These are phyloP conservation scores for Leptopilina myrica DNA, from an alignment of 2,888 invertebrate genomes.

Conservation along the genomic window DNA sequence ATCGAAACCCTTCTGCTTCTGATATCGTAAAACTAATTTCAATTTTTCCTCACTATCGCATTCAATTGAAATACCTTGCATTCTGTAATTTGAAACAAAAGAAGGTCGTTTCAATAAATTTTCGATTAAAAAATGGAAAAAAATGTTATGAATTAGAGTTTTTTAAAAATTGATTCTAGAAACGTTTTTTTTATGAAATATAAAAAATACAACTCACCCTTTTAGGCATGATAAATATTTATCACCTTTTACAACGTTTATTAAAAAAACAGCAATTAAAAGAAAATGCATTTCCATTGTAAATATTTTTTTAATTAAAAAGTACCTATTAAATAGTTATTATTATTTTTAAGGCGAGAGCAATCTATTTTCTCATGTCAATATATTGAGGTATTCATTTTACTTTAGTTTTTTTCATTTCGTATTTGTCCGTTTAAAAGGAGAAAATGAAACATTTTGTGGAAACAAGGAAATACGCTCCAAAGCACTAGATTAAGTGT, in stretches of 20 bases:
- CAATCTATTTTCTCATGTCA: background rate
- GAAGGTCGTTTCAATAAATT: background rate
- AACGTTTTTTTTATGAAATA: too few species aligned
- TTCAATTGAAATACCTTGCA: constrained; percentile 63
- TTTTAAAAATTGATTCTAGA: too few species aligned
- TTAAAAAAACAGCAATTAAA: background rate
- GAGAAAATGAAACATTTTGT: background rate
- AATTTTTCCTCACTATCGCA: constrained; percentile 59
- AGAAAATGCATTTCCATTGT: background rate
- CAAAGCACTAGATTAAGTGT: background rate
- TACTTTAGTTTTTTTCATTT: background rate
- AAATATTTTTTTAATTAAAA: background rate
- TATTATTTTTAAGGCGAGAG: too few species aligned
- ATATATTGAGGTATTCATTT: constrained; percentile 1
- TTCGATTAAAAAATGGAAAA: background rate
- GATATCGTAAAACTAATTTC: constrained; percentile 55
- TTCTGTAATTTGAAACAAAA: constrained; percentile 54
- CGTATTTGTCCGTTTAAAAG: background rate
- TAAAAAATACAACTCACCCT: background rate
- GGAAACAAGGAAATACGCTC: constrained; percentile 2
- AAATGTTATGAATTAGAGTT: too few species aligned
- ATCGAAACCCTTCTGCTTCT: constrained; percentile 61
- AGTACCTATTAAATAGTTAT: background rate
- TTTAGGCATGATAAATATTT: constrained; percentile 5
- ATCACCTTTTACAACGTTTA: background rate